Percentiles rank a stretch among this genome's conserved stretches.
phyloP scores from a whole-genome alignment of 2,888 invertebrate genomes.

The Eupithecia tripunctaria region DNA sequence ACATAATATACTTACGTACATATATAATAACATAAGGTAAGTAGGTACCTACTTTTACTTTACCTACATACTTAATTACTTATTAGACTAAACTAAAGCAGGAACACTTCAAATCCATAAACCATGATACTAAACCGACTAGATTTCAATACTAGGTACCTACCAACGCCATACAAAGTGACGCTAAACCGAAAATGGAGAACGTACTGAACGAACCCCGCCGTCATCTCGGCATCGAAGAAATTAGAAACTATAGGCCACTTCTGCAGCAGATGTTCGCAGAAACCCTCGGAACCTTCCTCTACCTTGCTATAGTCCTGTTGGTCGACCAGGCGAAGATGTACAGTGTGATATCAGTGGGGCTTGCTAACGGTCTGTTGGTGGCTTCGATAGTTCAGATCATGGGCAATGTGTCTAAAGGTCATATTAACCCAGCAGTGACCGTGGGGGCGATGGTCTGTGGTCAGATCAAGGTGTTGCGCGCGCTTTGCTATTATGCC shows the following conservation, averaged over 20 bases:
- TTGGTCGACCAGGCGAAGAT: slow-evolving; percentile 35
- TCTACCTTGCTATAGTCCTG: slow-evolving; percentile 46
- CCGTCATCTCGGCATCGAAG: slow-evolving; percentile 42
- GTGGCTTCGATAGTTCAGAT: slow-evolving; percentile 49
- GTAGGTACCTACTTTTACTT: no score
- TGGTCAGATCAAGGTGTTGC: slow-evolving; percentile 51
- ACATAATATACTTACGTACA: no score
- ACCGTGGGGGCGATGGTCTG: slow-evolving; percentile 50
- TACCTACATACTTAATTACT: no score
- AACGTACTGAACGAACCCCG: background rate
- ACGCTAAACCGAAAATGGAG: slow-evolving; percentile 30
- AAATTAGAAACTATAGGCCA: slow-evolving; percentile 42
- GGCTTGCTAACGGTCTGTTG: slow-evolving; percentile 47
- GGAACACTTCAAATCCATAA: background rate
- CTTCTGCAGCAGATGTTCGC: slow-evolving; percentile 49
- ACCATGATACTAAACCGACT: background rate
- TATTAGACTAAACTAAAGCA: no score
- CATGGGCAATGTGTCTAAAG: slow-evolving; percentile 53
- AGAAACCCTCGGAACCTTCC: slow-evolving; percentile 51
- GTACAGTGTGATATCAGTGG: slow-evolving; percentile 31
- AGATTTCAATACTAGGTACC: background rate
- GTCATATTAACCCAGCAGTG: slow-evolving; percentile 56
- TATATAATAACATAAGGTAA: no score
- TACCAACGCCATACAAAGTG: background rate
- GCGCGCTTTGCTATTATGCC: slow-evolving; percentile 50